Evolutionary conservation across 92 coral and sea anemone species (phyloP), one percentile per base, ranked within the genome.

Genomic region (Zoanthus sansibaricus): DNA sequence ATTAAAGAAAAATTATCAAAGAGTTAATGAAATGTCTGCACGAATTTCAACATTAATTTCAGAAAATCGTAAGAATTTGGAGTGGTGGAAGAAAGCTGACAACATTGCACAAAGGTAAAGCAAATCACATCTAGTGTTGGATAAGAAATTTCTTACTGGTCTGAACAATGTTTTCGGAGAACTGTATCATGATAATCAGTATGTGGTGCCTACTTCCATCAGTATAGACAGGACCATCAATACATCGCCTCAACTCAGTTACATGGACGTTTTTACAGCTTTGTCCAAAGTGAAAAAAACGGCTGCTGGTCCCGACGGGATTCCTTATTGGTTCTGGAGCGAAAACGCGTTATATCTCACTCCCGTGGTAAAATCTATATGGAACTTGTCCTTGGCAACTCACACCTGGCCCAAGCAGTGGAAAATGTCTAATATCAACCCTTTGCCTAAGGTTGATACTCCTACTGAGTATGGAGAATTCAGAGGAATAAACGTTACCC

Each of bases 261-360:
- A 20, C 7, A 61, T 12, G 17, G 17, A 61, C 68, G 68, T 17
- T 20, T 61, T 17, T 25, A 25, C 25, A 25, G 25, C 25, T 25
- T 25, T 25, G 25, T 25, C 25, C 25, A 25, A 25, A 25, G 25
- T 25, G 25, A 25, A 25, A 25, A 25, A 25, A 25, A 25, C 25
- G 25, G 25, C 25, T 25, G 25, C 25, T 25, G 25, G 25, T 25
- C 25, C 25, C 25, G 25, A 25, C 25, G 25, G 25, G 25, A 25
- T 25, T 25, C 25, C 25, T 25, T 25, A 25, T 25, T 25, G 25
- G 25, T 25, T 25, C 25, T 25, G 25, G 25, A 72, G 55, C 32
- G 88, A 85, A 7, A 46, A 85, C 52, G 80, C 88, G 18, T 78
- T 72, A 85, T 85, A 7, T 73, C 15, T 85, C 88, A 14, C 25